Base-by-base conservation (phyloP, 1,140 invertebrate genomes). In the Xylocopa sonorina region DNA sequence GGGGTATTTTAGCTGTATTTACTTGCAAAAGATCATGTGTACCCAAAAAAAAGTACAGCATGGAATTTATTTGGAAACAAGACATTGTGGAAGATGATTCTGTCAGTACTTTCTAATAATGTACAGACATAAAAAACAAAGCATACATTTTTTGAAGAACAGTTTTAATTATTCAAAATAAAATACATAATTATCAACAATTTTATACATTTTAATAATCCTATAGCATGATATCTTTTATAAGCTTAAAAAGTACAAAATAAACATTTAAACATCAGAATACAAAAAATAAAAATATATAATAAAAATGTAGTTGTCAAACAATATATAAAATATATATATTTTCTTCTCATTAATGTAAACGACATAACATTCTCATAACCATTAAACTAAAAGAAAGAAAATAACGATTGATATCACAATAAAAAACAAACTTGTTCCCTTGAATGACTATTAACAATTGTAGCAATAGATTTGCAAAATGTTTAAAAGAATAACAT, bases 51-150 rank as follows among this genome's bases (percentile, higher is more conserved):
- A 92, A 92, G 34, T 98, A 97, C 89, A 94, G 95, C 80, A 92
- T 94, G 85, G 98, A 98, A 94, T 96, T 95, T 93, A 84, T 98
- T 74, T 97, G 97, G 93, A 98, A 98, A 93, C 98, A 99, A 94
- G 97, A 99, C 93, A 95, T 96, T 55, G 3, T 53, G 12, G 74
- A 77, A 38, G 55, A 18, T 34, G 43, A 71, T 69, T 34, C 14
- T 38, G 38, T 3, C 38, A 38, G 9, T 38, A 38, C 38, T 50
- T 29, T 29, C 9, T 50, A 18, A 21, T 10, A 32, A 32, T 29
- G 24, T 4, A n/a, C 48, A 7, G 72, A 57, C 71, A 27, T n/a
- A n/a, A n/a, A n/a, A n/a, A n/a, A n/a, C n/a, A n/a, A n/a, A n/a
- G n/a, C n/a, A n/a, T n/a, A n/a, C n/a, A n/a, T n/a, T n/a, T 53